A percentile compares a stretch with the other conserved stretches of the same genome.
These are phyloP conservation scores for Drymodes brunneopygia DNA, from an alignment of 2,113 vertebrate species.

Conservation along the genomic window DNA sequence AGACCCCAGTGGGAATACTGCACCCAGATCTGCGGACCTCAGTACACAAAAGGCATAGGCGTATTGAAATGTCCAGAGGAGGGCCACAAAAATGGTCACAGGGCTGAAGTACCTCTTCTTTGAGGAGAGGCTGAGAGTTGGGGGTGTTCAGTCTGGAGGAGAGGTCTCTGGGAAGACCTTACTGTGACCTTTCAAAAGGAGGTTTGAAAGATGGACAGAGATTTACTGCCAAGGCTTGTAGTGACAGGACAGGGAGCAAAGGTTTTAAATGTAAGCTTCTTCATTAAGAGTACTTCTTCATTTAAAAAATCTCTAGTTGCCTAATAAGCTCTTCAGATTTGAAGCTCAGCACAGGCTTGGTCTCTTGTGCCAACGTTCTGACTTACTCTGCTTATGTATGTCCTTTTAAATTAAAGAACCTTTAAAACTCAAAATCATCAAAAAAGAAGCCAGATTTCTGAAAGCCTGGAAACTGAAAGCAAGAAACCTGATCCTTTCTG, in stretches of 20 bases:
- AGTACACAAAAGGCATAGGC: neutral
- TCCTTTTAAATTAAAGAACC: neutral
- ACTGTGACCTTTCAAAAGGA: neutral
- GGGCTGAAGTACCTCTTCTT: neutral
- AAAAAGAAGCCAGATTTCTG: neutral
- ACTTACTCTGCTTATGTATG: neutral
- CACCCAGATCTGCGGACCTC: neutral
- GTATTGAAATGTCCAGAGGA: neutral
- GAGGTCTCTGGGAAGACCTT: neutral
- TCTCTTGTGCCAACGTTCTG: neutral
- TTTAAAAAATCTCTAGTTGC: neutral
- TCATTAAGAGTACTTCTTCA: neutral
- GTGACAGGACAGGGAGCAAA: neutral
- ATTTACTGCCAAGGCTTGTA: neutral
- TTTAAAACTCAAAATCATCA: neutral
- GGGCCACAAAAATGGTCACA: neutral
- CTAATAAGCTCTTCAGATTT: neutral
- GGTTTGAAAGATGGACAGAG: neutral
- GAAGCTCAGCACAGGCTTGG: neutral
- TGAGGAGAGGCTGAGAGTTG: neutral
- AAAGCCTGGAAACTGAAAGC: neutral
- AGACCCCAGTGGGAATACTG: neutral
- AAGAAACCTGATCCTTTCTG: neutral
- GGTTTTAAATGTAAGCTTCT: neutral
- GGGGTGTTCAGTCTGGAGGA: neutral